These are phyloP conservation scores for Gopherus evgoodei DNA, from an alignment of 2,113 vertebrate species.

Conservation along the genomic window DNA sequence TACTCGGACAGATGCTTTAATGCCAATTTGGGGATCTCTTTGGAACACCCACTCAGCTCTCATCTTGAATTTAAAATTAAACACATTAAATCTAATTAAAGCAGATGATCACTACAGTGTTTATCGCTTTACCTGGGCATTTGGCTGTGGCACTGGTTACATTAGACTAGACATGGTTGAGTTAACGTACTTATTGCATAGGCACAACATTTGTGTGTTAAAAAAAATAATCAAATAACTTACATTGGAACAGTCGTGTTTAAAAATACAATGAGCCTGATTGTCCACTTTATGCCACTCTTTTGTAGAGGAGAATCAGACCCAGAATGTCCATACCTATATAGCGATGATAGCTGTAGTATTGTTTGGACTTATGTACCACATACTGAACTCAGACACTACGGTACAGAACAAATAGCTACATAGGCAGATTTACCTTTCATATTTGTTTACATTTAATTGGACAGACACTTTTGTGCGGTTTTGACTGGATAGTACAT, in stretches of 20 bases:
- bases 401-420: background rate
- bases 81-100: conserved; percentile 41
- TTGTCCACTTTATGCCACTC: rapidly evolving
- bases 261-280: rapidly evolving
- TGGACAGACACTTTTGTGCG: background rate
- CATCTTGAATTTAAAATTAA: conserved; percentile 29
- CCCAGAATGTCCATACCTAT: rapidly evolving
- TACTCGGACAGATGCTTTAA: background rate
- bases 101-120: conserved; percentile 40
- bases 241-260: background rate
- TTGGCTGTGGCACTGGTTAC: background rate
- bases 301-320: background rate
- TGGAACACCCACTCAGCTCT: conserved; percentile 21
- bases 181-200: background rate
- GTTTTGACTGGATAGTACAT: rapidly evolving
- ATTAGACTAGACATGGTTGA: rapidly evolving
- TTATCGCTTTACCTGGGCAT: conserved; percentile 29
- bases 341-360: rapidly evolving
- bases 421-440: background rate
- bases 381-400: rapidly evolving
- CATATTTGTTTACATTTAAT: background rate
- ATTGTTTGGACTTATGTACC: rapidly evolving
- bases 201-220: background rate
- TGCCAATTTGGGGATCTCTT: background rate
- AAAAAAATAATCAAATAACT: background rate